phyloP scores from a whole-genome alignment of 2,797 vertebrate genomes.

The Sebastes oblongus region DNA sequence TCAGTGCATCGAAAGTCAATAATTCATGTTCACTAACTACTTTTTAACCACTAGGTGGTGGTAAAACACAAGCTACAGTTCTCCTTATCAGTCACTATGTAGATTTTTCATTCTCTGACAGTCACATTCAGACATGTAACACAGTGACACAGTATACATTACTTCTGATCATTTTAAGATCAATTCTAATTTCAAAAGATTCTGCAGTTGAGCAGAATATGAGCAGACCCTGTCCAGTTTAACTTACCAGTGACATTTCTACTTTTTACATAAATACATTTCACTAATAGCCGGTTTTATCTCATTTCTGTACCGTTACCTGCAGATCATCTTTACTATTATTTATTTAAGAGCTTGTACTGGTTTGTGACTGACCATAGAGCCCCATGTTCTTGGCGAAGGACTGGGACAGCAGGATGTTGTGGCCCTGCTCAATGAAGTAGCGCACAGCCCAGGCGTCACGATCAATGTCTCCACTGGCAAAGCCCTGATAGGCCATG shows the following conservation, averaged over 20 bases:
- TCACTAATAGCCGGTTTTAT: neutral
- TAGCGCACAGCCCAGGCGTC: slow-evolving; percentile 97
- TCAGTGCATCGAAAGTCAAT: neutral
- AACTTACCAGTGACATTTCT: neutral
- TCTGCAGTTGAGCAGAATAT: neutral
- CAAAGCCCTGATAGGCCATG: slow-evolving; percentile 99
- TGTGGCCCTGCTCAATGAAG: slow-evolving; percentile 95
- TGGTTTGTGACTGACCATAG: slow-evolving; percentile 86
- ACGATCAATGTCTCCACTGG: slow-evolving; percentile 93
- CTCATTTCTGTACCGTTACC: neutral
- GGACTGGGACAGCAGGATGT: slow-evolving; percentile 92
- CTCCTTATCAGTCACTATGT: neutral
- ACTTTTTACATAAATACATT: neutral
- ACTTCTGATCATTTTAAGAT: neutral
- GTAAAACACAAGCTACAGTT: slow-evolving; percentile 15
- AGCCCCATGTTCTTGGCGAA: slow-evolving; percentile 99
- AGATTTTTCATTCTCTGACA: neutral
- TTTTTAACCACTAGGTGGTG: slow-evolving; percentile 31
- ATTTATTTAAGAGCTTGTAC: neutral
- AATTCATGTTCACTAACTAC: neutral
- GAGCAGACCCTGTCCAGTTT: neutral
- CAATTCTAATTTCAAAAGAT: neutral
- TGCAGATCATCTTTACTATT: neutral
- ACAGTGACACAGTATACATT: neutral
- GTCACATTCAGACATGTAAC: neutral